Percentiles rank a stretch among this genome's conserved stretches.
These are phyloP conservation scores for Drosophila pseudotalamancana DNA, from an alignment of 2,888 invertebrate species.

Conservation along the genomic window DNA sequence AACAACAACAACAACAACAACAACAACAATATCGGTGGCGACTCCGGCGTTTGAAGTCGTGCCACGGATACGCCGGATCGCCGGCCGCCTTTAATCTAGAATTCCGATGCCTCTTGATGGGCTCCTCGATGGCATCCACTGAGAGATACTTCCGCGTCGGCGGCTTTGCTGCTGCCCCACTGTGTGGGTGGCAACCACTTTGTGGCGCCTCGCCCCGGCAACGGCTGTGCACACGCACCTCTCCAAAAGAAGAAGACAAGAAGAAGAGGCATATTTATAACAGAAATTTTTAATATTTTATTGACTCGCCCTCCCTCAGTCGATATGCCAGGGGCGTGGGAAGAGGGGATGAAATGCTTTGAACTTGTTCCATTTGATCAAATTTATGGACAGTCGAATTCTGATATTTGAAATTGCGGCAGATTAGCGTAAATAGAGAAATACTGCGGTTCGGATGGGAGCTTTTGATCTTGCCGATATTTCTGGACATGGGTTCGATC, in stretches of 20 bases:
- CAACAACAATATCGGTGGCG: constrained; percentile 31
- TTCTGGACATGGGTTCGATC: neutral
- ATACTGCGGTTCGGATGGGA: constrained; percentile 3
- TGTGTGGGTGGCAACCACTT: constrained; percentile 66
- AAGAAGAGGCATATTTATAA: constrained; percentile 52
- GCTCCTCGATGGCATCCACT: constrained; percentile 28
- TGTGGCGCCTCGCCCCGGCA: constrained; percentile 22
- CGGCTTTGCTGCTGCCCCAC: constrained; percentile 57
- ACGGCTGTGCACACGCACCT: neutral
- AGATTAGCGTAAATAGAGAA: constrained; percentile 60
- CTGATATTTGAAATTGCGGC: constrained; percentile 57
- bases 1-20: constrained; percentile 55
- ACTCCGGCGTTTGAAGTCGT: constrained; percentile 56
- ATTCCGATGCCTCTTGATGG: constrained; percentile 26
- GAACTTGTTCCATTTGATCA: constrained; percentile 58
- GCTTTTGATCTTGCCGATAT: constrained; percentile 55
- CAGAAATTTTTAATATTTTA: constrained; percentile 81
- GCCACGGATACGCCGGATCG: constrained; percentile 47
- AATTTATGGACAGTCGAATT: constrained; percentile 61
- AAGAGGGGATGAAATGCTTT: constrained; percentile 70
- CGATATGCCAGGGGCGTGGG: too few relatives aligned
- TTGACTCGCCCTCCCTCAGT: constrained; percentile 30
- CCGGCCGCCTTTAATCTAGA: constrained; percentile 66
- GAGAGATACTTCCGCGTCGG: constrained; percentile 73
- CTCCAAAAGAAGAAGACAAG: too few relatives aligned